Conservation (phyloP, 2,797 vertebrate species). For the Megaceryle alcyon region DNA sequence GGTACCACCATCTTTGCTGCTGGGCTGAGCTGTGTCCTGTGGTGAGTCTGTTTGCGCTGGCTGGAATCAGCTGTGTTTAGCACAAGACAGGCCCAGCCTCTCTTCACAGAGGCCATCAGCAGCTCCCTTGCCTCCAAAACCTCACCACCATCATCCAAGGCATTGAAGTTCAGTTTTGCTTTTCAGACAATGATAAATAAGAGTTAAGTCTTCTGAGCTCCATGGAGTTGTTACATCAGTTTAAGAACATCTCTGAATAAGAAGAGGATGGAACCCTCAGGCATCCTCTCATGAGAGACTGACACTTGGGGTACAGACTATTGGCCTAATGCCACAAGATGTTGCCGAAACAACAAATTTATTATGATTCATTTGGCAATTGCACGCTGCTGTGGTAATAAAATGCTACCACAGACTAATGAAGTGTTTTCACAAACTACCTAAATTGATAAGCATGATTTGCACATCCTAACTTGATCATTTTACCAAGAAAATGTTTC, state of each 20-base stretch:
- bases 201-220: not conserved
- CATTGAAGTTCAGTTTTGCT: not conserved
- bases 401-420: not conserved
- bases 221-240: not conserved
- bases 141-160: not conserved
- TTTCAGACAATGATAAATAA: not conserved
- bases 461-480: not conserved
- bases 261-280: not conserved
- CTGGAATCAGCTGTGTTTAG: accelerated
- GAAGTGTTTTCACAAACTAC: not conserved
- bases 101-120: not conserved
- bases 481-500: not conserved
- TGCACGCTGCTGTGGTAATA: not conserved
- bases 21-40: not conserved
- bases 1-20: not conserved
- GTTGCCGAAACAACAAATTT: not conserved
- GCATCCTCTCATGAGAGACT: not conserved
- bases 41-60: accelerated
- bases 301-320: not conserved
- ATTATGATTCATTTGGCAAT: not conserved
- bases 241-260: not conserved
- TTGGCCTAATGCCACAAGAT: not conserved
- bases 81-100: accelerated
- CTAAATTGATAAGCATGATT: not conserved
- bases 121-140: not conserved